phyloP scores from a whole-genome alignment of 2,797 vertebrate genomes.

The Parotocinclus haroldoi region DNA sequence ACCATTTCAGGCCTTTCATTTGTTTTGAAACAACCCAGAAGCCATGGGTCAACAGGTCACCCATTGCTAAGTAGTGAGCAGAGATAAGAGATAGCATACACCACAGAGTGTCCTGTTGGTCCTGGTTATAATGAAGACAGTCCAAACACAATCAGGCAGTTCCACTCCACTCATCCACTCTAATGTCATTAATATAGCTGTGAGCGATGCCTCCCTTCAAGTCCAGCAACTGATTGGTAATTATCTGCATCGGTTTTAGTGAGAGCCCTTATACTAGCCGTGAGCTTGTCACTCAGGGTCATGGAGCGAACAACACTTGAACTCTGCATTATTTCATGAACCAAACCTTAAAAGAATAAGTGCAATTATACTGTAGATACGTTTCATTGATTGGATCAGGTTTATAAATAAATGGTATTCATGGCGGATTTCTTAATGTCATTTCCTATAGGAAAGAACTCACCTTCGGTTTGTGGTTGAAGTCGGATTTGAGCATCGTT shows the following conservation, averaged over 20 bases:
- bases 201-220: slow-evolving; percentile 29
- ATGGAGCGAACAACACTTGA: background rate
- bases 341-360: background rate
- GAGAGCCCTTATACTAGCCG: slow-evolving; percentile 58
- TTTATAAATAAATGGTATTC: too few relatives aligned
- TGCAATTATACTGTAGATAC: too few relatives aligned
- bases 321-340: background rate
- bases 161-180: slow-evolving; percentile 18
- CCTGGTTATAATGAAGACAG: slow-evolving; percentile 36
- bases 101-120: slow-evolving; percentile 25
- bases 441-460: too few relatives aligned
- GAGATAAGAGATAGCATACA: background rate
- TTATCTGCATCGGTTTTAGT: slow-evolving; percentile 87
- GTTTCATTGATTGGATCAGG: too few relatives aligned
- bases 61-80: background rate
- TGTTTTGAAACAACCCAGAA: background rate
- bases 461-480: too few relatives aligned
- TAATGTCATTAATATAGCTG: slow-evolving; percentile 55
- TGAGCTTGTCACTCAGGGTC: slow-evolving; percentile 70
- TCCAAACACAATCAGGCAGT: background rate
- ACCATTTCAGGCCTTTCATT: background rate
- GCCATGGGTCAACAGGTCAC: background rate
- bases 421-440: too few relatives aligned
- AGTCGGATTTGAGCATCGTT: too few relatives aligned
- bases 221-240: slow-evolving; percentile 66